Base-by-base conservation (phyloP, 2,113 vertebrate species). In the Corydoras sp. region DNA sequence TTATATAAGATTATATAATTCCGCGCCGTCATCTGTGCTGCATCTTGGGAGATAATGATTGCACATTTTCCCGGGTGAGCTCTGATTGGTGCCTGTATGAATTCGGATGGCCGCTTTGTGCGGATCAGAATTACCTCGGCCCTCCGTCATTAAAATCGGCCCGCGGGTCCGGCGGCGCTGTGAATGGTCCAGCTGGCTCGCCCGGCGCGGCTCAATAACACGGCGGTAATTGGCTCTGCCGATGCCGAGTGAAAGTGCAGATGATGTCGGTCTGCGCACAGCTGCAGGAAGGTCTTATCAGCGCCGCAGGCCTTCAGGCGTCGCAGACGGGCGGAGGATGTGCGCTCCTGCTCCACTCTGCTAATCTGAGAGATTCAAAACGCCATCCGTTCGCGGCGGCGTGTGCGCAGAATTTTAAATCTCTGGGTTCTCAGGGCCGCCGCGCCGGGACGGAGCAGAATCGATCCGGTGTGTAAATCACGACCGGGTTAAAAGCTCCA, bases 331-430 rank as follows among this genome's bases (percentile, higher is more conserved):
- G 48, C 64, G 29, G 30, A 72, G 50, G 66, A 60, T 72, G 72
- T 53, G 68, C 62, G 58, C 54, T 54, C 18, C 59, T 75, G 61
- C 58, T 83, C 77, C 72, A 74, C 80, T 59, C 49, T 77, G 78
- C 65, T 85, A 80, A 88, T 86, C 83, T 81, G 69, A 53, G 24
- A 63, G n/a, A 74, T 76, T 75, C 69, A 83, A 83, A 82, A 76
- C 75, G 63, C 53, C 31, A 53, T 73, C 50, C 58, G 10, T 59
- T 50, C 10, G 13, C 9, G 11, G 5, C 11, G 18, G 55, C 35
- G 53, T 58, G 64, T 64, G 69, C 67, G 62, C 11, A 50, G 56
- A 72, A 65, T 64, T 62, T 70, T 9, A 68, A 64, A 51, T 51
- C 54, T 5, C 3, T 58, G 29, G 43, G 53, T 14, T 14, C 8